Percentiles rank a stretch among this genome's conserved stretches.
Evolutionary conservation across 2,113 vertebrate species (phyloP).

Genomic region (Rhea americana): DNA sequence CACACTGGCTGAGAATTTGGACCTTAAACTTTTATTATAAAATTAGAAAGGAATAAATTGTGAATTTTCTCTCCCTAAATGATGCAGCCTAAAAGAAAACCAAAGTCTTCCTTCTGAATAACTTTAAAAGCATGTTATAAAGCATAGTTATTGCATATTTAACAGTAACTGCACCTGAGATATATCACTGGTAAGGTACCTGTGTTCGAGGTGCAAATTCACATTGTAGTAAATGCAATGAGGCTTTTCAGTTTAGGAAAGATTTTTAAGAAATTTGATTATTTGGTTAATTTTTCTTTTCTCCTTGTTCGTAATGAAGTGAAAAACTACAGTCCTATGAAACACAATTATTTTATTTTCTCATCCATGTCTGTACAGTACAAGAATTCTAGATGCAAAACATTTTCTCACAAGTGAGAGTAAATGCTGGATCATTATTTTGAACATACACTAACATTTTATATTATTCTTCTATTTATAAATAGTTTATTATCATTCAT

Average conservation of each 20-base stretch:
- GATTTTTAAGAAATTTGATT: background rate
- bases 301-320: background rate
- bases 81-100: background rate
- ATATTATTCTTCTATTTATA: conserved; percentile 54
- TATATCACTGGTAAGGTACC: background rate
- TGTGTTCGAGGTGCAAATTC: background rate
- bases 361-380: background rate
- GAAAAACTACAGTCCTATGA: conserved; percentile 29
- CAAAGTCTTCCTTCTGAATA: background rate
- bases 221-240: background rate
- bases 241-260: background rate
- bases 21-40: background rate
- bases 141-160: background rate
- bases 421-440: conserved; percentile 46
- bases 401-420: conserved; percentile 11
- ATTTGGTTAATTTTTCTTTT: conserved; percentile 24
- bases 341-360: conserved; percentile 23
- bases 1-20: background rate
- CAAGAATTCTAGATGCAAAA: conserved; percentile 7
- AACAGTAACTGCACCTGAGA: background rate
- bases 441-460: conserved; percentile 40
- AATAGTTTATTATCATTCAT: conserved; percentile 36
- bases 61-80: background rate
- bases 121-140: background rate
- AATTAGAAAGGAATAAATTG: conserved; percentile 22